These are phyloP conservation scores for Rhombomys opimus DNA, from an alignment of 2,113 vertebrate genomes.

Conservation along the genomic window DNA sequence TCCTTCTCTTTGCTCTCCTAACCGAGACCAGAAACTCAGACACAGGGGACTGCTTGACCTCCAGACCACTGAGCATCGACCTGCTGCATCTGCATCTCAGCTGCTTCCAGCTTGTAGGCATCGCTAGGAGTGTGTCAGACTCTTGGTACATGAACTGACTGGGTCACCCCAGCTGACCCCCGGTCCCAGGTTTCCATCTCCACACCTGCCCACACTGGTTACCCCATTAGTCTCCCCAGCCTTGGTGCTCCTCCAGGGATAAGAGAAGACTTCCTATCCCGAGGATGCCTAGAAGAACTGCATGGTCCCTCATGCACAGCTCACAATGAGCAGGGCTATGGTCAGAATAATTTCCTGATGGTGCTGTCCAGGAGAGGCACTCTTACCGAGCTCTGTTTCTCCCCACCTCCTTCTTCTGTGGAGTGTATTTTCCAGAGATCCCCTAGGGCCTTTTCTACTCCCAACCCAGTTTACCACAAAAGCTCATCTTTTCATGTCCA, in stretches of 20 bases:
- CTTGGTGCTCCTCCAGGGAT: neutral
- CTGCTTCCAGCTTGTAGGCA: neutral
- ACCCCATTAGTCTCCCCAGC: neutral
- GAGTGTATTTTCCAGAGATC: neutral
- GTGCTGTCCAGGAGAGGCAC: neutral
- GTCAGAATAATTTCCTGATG: neutral
- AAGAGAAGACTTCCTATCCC: neutral
- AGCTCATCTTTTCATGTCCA: neutral
- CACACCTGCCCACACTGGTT: neutral
- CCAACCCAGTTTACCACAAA: neutral
- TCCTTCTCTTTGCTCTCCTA: neutral
- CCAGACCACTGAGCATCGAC: neutral
- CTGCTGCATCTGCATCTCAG: neutral
- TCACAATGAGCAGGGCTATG: too few relatives aligned
- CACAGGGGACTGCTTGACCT: neutral
- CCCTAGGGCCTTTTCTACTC: neutral
- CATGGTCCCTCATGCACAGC: neutral
- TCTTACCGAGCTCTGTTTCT: neutral
- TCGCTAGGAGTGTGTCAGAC: neutral
- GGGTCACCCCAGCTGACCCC: too few relatives aligned
- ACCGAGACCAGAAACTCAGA: neutral
- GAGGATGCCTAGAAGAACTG: neutral
- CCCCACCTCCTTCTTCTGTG: neutral
- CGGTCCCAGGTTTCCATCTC: too few relatives aligned
- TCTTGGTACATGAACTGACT: too few relatives aligned